Evolutionary conservation across 2,113 vertebrate genomes (phyloP).

Genomic region (Mungos mungo): DNA sequence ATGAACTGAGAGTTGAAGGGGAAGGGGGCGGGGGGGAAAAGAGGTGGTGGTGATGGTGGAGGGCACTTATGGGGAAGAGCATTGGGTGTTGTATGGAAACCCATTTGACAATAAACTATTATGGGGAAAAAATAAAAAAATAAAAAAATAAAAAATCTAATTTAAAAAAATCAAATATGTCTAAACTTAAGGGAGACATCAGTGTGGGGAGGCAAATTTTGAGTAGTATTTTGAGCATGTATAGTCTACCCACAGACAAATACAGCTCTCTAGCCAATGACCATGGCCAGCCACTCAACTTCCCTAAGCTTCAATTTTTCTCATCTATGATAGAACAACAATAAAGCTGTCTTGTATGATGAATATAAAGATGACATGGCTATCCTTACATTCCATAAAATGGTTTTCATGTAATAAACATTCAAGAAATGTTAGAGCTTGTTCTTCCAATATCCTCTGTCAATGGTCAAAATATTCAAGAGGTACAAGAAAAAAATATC

Average conservation of each 20-base stretch:
- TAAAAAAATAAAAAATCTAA: too few species aligned
- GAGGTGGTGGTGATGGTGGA: too few species aligned
- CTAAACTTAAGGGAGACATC: background rate
- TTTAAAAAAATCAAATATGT: background rate
- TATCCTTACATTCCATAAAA: background rate
- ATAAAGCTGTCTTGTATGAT: background rate
- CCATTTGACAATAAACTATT: too few species aligned
- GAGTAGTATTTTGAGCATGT: background rate
- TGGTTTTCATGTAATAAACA: background rate
- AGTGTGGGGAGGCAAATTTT: background rate
- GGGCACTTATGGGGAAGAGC: too few species aligned
- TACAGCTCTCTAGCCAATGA: background rate
- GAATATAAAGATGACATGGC: background rate
- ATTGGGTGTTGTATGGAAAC: too few species aligned
- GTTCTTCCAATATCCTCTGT: background rate
- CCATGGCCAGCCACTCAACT: background rate
- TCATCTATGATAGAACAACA: constrained; percentile 8
- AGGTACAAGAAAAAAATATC: background rate
- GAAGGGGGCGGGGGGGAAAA: too few species aligned
- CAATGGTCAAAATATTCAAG: background rate
- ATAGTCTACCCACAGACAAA: background rate
- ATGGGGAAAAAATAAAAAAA: too few species aligned
- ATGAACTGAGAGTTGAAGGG: too few species aligned
- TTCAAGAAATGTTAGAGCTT: background rate
- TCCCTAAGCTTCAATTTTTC: background rate